Evolutionary conservation across 2,888 invertebrate genomes (phyloP).

Genomic region (Limnephilus lunatus): DNA sequence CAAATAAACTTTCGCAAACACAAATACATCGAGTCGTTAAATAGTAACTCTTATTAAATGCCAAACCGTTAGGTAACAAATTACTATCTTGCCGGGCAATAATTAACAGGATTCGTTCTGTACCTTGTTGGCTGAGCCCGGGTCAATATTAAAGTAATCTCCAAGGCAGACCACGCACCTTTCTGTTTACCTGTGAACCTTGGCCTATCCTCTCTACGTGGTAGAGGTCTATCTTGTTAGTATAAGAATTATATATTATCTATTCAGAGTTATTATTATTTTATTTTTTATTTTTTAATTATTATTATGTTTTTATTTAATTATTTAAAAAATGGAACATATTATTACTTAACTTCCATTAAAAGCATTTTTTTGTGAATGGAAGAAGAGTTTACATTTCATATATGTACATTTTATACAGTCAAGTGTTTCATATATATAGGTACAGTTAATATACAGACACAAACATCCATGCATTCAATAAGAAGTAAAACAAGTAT

Average conservation of each 20-base stretch:
- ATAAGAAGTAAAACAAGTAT: too few species aligned
- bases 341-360: too few species aligned
- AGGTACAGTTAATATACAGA: too few species aligned
- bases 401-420: too few species aligned
- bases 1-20: neutral
- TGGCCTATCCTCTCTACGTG: neutral
- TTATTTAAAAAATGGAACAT: too few species aligned
- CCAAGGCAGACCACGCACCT: neutral
- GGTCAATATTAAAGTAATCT: neutral
- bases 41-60: constrained; percentile 2
- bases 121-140: neutral
- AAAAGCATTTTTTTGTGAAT: too few species aligned
- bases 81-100: neutral
- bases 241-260: neutral
- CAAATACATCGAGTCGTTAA: neutral
- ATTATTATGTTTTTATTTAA: too few species aligned
- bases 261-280: neutral
- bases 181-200: neutral
- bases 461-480: too few species aligned
- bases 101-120: neutral
- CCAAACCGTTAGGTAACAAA: neutral
- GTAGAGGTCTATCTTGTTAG: neutral
- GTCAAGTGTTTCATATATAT: too few species aligned
- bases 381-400: too few species aligned
- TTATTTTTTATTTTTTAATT: too few species aligned